Conservation (phyloP, 2,888 invertebrate genomes). For the Unio delphinus region DNA sequence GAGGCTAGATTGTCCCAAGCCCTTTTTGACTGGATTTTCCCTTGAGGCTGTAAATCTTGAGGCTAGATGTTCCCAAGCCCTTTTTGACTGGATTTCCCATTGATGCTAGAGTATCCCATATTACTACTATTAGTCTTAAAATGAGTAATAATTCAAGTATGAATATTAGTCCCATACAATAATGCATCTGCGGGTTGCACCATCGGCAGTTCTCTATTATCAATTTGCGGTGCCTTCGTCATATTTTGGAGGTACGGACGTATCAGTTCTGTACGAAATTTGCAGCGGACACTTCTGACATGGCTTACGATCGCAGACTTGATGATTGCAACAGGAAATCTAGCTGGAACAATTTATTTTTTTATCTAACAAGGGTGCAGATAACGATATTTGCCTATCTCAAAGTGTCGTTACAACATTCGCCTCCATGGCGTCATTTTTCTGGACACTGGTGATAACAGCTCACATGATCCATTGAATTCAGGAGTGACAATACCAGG, state of each 20-base stretch:
- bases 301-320: constrained; percentile 16
- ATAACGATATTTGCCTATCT: constrained; percentile 4
- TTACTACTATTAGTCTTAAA: too few relatives aligned
- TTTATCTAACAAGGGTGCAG: too few relatives aligned
- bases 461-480: constrained; percentile 11
- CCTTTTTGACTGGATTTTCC: too few relatives aligned
- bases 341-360: constrained; percentile 7
- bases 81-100: too few relatives aligned
- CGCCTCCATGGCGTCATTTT: constrained; percentile 13
- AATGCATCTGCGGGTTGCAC: background rate
- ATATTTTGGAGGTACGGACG: constrained; percentile 12
- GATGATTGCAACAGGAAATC: constrained; percentile 7
- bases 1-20: too few relatives aligned
- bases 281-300: constrained; percentile 9
- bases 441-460: constrained; percentile 17
- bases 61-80: too few relatives aligned
- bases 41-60: too few relatives aligned
- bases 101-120: too few relatives aligned
- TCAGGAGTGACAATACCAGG: constrained; percentile 1
- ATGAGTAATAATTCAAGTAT: too few relatives aligned
- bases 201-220: constrained; percentile 4
- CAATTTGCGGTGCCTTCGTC: constrained; percentile 12
- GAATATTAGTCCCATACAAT: too few relatives aligned
- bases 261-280: background rate
- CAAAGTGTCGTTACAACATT: constrained; percentile 18